Percentiles rank a stretch among this genome's conserved stretches.
phyloP scores from a whole-genome alignment of 2,888 invertebrate species.

The Nowickia ferox region DNA sequence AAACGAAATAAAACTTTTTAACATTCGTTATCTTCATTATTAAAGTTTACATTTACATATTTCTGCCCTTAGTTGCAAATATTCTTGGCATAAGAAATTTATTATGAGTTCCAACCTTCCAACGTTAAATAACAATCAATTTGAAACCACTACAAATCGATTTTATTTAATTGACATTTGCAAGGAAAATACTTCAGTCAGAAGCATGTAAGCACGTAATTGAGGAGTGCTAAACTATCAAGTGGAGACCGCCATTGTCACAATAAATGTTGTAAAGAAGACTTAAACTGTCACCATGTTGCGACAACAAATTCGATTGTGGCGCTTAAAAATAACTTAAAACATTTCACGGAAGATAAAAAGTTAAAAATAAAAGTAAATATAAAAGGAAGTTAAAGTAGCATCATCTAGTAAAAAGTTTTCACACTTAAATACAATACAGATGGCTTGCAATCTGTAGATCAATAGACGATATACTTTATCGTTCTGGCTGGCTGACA shows the following conservation, averaged over 20 bases:
- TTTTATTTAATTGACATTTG: constrained; percentile 67
- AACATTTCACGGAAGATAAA: constrained; percentile 23
- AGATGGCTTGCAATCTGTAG: constrained; percentile 38
- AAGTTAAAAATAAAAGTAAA: background rate
- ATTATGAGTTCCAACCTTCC: background rate
- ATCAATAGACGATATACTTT: constrained; percentile 31
- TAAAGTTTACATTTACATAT: no score
- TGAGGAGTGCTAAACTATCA: background rate
- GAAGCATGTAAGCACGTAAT: background rate
- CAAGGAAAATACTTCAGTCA: constrained; percentile 24
- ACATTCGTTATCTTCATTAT: no score
- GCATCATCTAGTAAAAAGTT: background rate
- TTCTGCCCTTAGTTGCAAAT: no score
- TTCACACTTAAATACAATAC: constrained; percentile 6
- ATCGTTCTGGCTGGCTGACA: constrained; percentile 25
- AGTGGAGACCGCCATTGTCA: constrained; percentile 25
- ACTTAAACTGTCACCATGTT: constrained; percentile 6
- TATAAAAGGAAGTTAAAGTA: constrained; percentile 12
- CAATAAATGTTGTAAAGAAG: constrained; percentile 2
- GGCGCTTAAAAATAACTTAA: constrained; percentile 27
- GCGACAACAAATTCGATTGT: constrained; percentile 49
- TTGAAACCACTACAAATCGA: constrained; percentile 63
- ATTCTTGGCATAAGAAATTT: no score
- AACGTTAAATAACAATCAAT: constrained; percentile 26
- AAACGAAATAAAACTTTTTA: no score